These are phyloP conservation scores for Acipenser oxyrinchus DNA, from an alignment of 2,797 vertebrate genomes.

Conservation along the genomic window DNA sequence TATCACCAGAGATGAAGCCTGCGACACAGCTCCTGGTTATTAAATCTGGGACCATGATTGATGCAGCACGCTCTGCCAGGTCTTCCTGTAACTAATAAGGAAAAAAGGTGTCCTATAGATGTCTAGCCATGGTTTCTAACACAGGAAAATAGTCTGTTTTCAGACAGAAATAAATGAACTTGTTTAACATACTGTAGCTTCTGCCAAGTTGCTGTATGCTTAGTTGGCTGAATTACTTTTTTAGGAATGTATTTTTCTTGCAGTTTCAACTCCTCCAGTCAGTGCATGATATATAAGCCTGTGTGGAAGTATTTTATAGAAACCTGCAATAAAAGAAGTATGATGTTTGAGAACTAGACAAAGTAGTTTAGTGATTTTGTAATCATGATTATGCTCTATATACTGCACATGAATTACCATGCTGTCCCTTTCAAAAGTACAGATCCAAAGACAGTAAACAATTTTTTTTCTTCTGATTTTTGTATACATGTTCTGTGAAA, in stretches of 20 bases:
- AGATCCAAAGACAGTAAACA: no score
- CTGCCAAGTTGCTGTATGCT: not conserved
- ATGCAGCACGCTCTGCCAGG: not conserved
- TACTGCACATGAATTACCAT: no score
- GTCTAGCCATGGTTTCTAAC: not conserved
- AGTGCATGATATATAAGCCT: no score
- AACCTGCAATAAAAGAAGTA: no score
- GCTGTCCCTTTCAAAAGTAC: no score
- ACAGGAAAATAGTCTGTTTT: not conserved
- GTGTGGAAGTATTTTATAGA: no score
- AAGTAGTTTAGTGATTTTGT: no score
- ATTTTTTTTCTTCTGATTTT: no score
- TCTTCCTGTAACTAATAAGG: not conserved
- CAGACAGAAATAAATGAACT: not conserved
- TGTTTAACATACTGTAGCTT: not conserved
- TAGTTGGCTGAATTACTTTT: not conserved
- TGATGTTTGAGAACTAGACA: no score
- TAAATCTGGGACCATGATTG: not conserved
- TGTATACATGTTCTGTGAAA: no score
- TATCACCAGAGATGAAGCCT: not conserved
- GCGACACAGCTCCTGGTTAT: not conserved
- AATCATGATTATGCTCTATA: no score
- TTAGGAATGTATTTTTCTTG: not conserved
- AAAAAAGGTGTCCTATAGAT: not conserved
- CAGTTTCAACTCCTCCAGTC: not conserved